phyloP scores from a whole-genome alignment of 2,797 vertebrate genomes.

The Cossypha dichroa region DNA sequence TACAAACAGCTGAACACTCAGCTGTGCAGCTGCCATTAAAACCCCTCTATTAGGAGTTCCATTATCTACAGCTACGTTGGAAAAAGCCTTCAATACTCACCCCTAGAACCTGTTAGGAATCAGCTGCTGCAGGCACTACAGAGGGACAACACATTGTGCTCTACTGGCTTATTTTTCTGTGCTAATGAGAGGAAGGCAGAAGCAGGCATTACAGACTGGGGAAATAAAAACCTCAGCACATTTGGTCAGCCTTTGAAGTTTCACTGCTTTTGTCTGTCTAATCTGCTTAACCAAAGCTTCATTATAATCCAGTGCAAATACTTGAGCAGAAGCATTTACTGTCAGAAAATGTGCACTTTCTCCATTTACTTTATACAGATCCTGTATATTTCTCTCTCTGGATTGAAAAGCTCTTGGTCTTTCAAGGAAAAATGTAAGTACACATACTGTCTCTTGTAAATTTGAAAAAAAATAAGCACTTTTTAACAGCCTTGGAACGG shows the following conservation, averaged over 20 bases:
- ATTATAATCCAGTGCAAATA: conserved; percentile 70
- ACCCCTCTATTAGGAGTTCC: neutral
- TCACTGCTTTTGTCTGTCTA: conserved; percentile 69
- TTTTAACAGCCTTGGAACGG: neutral
- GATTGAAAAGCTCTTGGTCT: neutral
- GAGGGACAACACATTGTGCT: neutral
- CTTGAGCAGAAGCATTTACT: conserved; percentile 14
- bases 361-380: neutral
- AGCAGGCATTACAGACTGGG: conserved; percentile 1
- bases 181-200: conserved; percentile 35
- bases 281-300: conserved; percentile 77
- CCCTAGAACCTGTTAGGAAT: neutral
- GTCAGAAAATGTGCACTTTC: neutral
- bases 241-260: conserved; percentile 54
- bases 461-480: neutral
- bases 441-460: neutral
- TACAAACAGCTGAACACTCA: neutral
- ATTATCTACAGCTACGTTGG: neutral
- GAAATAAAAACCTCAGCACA: conserved; percentile 45
- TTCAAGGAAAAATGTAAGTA: neutral
- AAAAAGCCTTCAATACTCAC: neutral
- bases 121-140: neutral
- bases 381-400: neutral
- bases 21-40: neutral
- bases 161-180: neutral